A percentile compares a stretch with the other conserved stretches of the same genome.
These are phyloP conservation scores for Brachionus koreanus DNA, from an alignment of 1,140 invertebrate species.

Conservation along the genomic window DNA sequence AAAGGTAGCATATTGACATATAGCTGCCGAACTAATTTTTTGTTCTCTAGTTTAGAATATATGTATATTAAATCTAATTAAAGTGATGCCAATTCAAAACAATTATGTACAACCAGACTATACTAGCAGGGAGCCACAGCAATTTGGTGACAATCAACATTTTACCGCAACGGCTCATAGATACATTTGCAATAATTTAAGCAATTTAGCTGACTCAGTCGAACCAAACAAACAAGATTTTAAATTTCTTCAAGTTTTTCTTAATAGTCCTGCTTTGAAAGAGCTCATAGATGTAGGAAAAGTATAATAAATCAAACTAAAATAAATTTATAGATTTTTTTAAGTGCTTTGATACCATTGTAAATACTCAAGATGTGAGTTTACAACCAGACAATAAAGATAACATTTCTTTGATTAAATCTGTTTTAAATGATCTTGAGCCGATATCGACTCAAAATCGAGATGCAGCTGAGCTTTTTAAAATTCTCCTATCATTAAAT, in stretches of 20 bases:
- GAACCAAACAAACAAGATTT: slow-evolving; percentile 30
- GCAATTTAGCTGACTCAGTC: background rate
- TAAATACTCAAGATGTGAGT: slow-evolving; percentile 43
- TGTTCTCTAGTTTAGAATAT: background rate
- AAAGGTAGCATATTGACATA: background rate
- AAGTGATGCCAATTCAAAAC: slow-evolving; percentile 16
- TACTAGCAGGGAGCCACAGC: background rate
- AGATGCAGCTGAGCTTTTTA: slow-evolving; percentile 24
- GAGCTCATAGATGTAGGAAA: slow-evolving; percentile 29
- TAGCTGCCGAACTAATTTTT: background rate
- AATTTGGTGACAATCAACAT: slow-evolving; percentile 14
- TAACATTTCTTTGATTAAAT: slow-evolving; percentile 36
- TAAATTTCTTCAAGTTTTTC: slow-evolving; percentile 37
- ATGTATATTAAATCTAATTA: background rate
- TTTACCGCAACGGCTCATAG: slow-evolving; percentile 16
- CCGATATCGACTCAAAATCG: background rate
- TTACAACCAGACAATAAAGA: slow-evolving; percentile 23
- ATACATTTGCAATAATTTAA: slow-evolving; percentile 37
- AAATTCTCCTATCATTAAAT: background rate
- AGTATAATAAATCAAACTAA: background rate
- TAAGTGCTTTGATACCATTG: slow-evolving; percentile 35
- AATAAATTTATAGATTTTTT: background rate
- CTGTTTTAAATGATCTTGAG: slow-evolving; percentile 14
- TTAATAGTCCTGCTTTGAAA: slow-evolving; percentile 37
- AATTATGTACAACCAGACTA: background rate